phyloP scores from a whole-genome alignment of 2,113 vertebrate species.

The Aythya baeri region DNA sequence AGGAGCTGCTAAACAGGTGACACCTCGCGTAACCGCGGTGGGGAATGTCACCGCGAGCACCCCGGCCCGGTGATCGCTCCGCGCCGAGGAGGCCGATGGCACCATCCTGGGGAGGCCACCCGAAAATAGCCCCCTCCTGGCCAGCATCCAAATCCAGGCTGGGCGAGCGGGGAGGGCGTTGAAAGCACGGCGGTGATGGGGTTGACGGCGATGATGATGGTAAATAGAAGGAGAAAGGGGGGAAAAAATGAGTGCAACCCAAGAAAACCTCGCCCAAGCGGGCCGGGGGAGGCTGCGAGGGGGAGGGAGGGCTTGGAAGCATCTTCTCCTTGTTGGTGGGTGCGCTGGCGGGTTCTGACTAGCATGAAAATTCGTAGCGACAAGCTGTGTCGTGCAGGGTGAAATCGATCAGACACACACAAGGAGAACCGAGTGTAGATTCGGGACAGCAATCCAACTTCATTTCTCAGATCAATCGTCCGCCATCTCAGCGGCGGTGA shows the following conservation, averaged over 20 bases:
- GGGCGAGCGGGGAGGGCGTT: not conserved
- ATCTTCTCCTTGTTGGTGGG: conserved; percentile 76
- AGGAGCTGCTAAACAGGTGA: conserved; percentile 88
- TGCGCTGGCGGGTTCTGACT: conserved; percentile 85
- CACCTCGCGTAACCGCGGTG: conserved; percentile 66
- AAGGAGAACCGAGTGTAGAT: conserved; percentile 91
- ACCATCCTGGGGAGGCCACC: not conserved
- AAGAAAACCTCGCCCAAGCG: conserved; percentile 30
- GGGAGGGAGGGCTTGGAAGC: conserved; percentile 47
- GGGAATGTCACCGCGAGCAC: conserved; percentile 36
- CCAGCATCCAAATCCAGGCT: not conserved
- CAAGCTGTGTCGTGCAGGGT: conserved; percentile 92
- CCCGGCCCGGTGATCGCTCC: conserved; percentile 53
- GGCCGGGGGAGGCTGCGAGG: conserved; percentile 30
- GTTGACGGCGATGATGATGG: not conserved
- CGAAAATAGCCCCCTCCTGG: conserved; percentile 28
- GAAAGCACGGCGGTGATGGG: rapidly evolving
- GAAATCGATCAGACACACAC: conserved; percentile 99
- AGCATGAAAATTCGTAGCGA: conserved; percentile 96
- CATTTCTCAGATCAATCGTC: conserved; percentile 97
- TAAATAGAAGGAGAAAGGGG: not conserved
- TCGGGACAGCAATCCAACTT: conserved; percentile 97
- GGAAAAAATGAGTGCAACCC: not conserved
- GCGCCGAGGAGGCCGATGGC: not conserved
- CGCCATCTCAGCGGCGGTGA: conserved; percentile 88